These are phyloP conservation scores for Pterobdella sp. DNA, from an alignment of 2,888 invertebrate genomes.

Conservation along the genomic window DNA sequence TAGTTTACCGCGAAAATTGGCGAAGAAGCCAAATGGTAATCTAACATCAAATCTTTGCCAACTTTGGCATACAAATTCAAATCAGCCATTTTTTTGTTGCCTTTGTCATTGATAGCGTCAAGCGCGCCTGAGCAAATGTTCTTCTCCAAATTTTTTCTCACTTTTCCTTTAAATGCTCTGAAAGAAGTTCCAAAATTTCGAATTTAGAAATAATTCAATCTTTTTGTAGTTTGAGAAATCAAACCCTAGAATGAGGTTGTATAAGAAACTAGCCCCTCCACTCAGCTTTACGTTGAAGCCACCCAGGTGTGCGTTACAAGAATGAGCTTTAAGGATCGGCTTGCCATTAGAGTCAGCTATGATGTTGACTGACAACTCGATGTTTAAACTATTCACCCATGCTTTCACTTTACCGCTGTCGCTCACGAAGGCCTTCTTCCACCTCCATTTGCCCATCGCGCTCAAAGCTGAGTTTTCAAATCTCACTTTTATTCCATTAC, in stretches of 20 bases:
- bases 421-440: background rate
- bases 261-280: conserved; percentile 1
- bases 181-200: background rate
- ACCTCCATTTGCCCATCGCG: background rate
- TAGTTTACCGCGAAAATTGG: background rate
- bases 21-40: background rate
- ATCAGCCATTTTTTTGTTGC: background rate
- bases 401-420: conserved; percentile 3
- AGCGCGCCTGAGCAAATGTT: background rate
- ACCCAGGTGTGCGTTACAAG: background rate
- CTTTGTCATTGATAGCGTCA: conserved; percentile 4
- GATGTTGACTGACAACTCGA: background rate
- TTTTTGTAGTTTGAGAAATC: background rate
- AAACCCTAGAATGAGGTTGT: background rate
- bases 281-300: conserved; percentile 2
- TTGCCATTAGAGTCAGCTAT: background rate
- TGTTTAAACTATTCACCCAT: background rate
- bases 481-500: background rate
- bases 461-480: background rate
- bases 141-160: background rate
- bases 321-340: background rate
- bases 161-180: background rate
- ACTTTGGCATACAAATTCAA: background rate
- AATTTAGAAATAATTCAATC: background rate
- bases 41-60: background rate